Evolutionary conservation across 2,888 invertebrate species (phyloP).

Genomic region (Leucophenga maculata): DNA sequence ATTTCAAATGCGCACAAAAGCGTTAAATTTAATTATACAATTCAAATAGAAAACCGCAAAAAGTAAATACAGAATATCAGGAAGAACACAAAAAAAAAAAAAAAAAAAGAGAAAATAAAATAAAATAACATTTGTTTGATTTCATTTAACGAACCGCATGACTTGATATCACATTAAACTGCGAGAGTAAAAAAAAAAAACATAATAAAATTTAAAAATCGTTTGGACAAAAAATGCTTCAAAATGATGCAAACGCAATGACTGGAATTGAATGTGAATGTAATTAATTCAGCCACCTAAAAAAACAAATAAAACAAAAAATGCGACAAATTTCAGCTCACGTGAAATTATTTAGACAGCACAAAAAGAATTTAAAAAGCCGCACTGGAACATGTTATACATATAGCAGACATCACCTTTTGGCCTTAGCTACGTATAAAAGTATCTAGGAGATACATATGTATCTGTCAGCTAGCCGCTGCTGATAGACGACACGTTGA

Average conservation of each 20-base stretch:
- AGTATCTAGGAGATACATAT: conserved; percentile 12
- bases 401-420: conserved; percentile 13
- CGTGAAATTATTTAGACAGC: conserved; percentile 61
- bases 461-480: background rate
- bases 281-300: conserved; percentile 46
- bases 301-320: conserved; percentile 20
- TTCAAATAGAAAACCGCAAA: conserved; percentile 12
- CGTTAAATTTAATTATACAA: conserved; percentile 6
- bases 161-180: conserved; percentile 44
- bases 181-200: conserved; percentile 15
- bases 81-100: conserved; percentile 32
- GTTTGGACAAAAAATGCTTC: background rate
- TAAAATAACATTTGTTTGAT: conserved; percentile 39
- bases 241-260: conserved; percentile 28
- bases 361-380: conserved; percentile 31
- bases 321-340: conserved; percentile 41
- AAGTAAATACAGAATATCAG: conserved; percentile 1
- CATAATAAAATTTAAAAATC: background rate
- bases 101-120: conserved; percentile 28
- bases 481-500: background rate
- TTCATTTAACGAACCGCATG: conserved; percentile 50
- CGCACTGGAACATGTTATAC: conserved; percentile 31
- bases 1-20: conserved; percentile 3
- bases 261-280: conserved; percentile 32
- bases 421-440: conserved; percentile 6